Percentiles rank a stretch among this genome's conserved stretches.
Evolutionary conservation across 2,888 invertebrate genomes (phyloP).

Genomic region (Endotricha flammealis): DNA sequence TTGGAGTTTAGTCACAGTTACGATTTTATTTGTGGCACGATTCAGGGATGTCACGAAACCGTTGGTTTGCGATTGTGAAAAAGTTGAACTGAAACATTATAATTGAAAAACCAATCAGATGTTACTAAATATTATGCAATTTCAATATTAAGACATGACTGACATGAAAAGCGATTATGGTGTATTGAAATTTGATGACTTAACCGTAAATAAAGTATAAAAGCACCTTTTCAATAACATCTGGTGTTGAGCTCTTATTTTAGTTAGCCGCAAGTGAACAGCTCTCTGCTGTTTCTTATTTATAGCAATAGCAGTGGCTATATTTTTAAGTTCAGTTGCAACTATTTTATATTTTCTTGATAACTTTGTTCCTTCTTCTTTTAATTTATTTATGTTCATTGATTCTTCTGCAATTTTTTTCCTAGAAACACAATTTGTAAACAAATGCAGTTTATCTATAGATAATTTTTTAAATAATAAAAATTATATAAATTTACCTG

Average conservation of each 20-base stretch:
- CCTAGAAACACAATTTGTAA: slow-evolving; percentile 32
- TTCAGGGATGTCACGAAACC: slow-evolving; percentile 26
- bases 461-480: background rate
- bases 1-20: slow-evolving; percentile 40
- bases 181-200: too few species aligned
- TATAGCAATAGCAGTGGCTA: slow-evolving; percentile 58
- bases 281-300: slow-evolving; percentile 62
- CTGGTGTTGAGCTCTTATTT: slow-evolving; percentile 63
- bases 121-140: background rate
- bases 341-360: slow-evolving; percentile 65
- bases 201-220: background rate
- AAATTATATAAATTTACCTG: slow-evolving; percentile 43
- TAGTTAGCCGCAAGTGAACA: slow-evolving; percentile 51
- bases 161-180: background rate
- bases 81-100: slow-evolving; percentile 51
- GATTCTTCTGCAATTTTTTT: slow-evolving; percentile 69
- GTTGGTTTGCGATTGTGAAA: slow-evolving; percentile 52
- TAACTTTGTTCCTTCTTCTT: slow-evolving; percentile 59
- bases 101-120: slow-evolving; percentile 16
- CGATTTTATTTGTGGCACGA: slow-evolving; percentile 27
- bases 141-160: background rate
- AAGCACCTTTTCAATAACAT: slow-evolving; percentile 59
- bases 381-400: slow-evolving; percentile 58
- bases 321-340: slow-evolving; percentile 58
- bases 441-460: background rate